A percentile compares a stretch with the other conserved stretches of the same genome.
These are phyloP conservation scores for Panagrolaimus sp. DNA, from an alignment of 1,140 invertebrate genomes.

Conservation along the genomic window DNA sequence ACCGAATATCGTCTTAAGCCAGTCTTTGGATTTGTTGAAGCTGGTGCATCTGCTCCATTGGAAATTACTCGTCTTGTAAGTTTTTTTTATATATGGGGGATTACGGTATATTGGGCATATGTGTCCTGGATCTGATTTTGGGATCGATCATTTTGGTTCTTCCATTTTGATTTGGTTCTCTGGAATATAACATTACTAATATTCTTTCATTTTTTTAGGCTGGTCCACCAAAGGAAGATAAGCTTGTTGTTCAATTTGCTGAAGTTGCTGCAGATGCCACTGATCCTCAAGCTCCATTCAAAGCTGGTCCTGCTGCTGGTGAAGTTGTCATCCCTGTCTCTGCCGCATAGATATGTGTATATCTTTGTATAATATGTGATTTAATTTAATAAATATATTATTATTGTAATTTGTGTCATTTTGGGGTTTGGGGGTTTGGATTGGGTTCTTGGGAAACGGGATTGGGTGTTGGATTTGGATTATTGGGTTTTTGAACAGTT, in stretches of 20 bases:
- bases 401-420: neutral
- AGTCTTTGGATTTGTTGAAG: slow-evolving; percentile 45
- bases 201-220: too few relatives aligned
- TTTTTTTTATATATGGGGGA: too few relatives aligned
- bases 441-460: neutral
- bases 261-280: slow-evolving; percentile 34
- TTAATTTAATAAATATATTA: neutral
- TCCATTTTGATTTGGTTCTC: too few relatives aligned
- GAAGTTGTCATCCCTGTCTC: slow-evolving; percentile 36
- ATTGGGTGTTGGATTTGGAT: neutral
- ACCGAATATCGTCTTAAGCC: slow-evolving; percentile 46
- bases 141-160: too few relatives aligned
- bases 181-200: too few relatives aligned
- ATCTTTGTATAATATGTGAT: neutral
- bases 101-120: too few relatives aligned
- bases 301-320: slow-evolving; percentile 30
- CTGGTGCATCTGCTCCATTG: slow-evolving; percentile 26
- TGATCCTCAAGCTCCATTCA: slow-evolving; percentile 37
- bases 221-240: slow-evolving; percentile 43
- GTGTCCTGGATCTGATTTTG: too few relatives aligned
- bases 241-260: slow-evolving; percentile 41
- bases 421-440: neutral
- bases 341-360: slow-evolving; percentile 25
- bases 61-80: slow-evolving; percentile 41
- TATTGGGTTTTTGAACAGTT: neutral